Evolutionary conservation across 2,113 vertebrate species (phyloP).

Genomic region (Sphaerodactylus townsendi): DNA sequence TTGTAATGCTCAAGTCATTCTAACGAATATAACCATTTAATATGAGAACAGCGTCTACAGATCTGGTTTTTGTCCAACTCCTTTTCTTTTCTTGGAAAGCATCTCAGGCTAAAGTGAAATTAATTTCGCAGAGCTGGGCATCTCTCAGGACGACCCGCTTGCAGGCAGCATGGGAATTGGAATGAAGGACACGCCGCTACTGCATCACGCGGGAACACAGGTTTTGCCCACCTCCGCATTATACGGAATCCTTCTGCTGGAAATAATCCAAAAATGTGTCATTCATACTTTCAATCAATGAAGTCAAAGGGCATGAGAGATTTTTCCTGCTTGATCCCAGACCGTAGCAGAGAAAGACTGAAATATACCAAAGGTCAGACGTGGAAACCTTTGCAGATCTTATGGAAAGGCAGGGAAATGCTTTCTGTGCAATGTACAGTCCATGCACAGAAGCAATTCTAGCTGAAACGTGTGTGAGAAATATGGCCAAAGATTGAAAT

Average conservation of each 20-base stretch:
- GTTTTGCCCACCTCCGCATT: conserved; percentile 40
- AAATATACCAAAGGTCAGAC: conserved; percentile 27
- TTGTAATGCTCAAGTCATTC: conserved; percentile 21
- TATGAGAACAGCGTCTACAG: conserved; percentile 63
- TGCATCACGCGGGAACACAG: conserved; percentile 53
- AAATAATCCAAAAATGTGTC: conserved; percentile 73
- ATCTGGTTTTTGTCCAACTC: conserved; percentile 59
- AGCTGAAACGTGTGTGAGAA: too few species aligned
- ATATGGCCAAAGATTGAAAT: too few species aligned
- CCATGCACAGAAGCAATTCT: too few species aligned
- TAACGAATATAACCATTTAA: conserved; percentile 40
- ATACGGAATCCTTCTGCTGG: conserved; percentile 66
- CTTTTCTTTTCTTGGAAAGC: conserved; percentile 64
- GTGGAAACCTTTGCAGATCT: too few species aligned
- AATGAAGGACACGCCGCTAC: neutral
- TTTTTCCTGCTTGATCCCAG: conserved; percentile 50
- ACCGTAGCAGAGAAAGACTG: conserved; percentile 41
- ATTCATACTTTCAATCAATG: conserved; percentile 65
- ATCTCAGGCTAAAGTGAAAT: conserved; percentile 34
- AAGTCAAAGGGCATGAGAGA: conserved; percentile 79
- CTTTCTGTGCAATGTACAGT: too few species aligned
- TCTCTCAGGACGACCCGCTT: conserved; percentile 45
- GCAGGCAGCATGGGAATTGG: conserved; percentile 51
- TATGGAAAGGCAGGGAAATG: too few species aligned
- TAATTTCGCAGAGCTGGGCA: conserved; percentile 46